A percentile compares a stretch with the other conserved stretches of the same genome.
phyloP scores from a whole-genome alignment of 2,797 vertebrate species.

The Astyanax mexicanus region DNA sequence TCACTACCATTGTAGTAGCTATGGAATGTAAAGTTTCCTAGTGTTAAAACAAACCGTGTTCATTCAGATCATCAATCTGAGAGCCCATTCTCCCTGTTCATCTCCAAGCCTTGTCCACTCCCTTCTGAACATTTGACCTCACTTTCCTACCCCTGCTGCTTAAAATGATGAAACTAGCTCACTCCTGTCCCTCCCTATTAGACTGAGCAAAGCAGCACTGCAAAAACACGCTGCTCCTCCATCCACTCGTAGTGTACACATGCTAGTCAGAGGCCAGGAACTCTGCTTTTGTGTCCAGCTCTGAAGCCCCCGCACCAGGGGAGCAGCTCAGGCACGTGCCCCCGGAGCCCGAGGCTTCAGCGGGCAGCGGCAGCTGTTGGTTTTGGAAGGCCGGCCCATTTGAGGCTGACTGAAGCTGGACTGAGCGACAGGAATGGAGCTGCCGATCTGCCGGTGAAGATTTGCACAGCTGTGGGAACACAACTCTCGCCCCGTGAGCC shows the following conservation, averaged over 20 bases:
- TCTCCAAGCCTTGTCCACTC: neutral
- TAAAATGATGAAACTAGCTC: constrained; percentile 62
- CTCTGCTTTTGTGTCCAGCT: constrained; percentile 18
- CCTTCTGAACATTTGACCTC: constrained; percentile 57
- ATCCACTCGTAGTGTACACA: neutral
- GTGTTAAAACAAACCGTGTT: neutral
- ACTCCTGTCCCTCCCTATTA: constrained; percentile 19
- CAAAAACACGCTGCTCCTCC: constrained; percentile 44
- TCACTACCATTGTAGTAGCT: no score
- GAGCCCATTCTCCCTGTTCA: neutral
- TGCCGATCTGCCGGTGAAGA: constrained; percentile 65
- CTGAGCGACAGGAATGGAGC: constrained; percentile 53
- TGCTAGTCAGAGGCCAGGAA: neutral
- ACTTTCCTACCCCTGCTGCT: constrained; percentile 44
- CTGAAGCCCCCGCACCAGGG: constrained; percentile 59
- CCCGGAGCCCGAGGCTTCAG: constrained; percentile 57
- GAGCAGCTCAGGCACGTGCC: constrained; percentile 71
- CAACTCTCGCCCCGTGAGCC: constrained; percentile 74
- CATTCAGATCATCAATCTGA: no score
- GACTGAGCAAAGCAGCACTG: constrained; percentile 39
- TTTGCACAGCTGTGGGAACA: constrained; percentile 85
- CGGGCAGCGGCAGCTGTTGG: constrained; percentile 65
- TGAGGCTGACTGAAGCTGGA: constrained; percentile 58
- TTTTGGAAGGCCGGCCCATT: constrained; percentile 61
- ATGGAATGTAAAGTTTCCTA: neutral